phyloP scores from a whole-genome alignment of 23 tunicate genomes.

The Trididemnum miniatum region DNA sequence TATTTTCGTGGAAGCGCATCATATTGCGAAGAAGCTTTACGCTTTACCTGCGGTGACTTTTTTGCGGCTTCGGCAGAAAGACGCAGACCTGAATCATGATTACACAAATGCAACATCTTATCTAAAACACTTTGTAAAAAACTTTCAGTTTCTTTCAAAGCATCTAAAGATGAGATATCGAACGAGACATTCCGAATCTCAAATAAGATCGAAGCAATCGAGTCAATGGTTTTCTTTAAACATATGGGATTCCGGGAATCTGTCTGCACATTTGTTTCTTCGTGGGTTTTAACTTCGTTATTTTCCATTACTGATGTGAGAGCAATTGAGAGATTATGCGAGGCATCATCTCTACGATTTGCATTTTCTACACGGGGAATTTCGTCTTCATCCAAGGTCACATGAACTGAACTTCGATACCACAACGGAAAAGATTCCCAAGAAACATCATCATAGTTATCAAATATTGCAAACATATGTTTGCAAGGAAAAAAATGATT shows the following conservation, averaged over 20 bases:
- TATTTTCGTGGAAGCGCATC: not conserved
- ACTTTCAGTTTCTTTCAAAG: not conserved
- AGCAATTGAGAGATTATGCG: not conserved
- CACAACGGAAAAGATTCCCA: not conserved
- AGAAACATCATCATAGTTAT: too few species aligned
- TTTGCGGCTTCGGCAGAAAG: not conserved
- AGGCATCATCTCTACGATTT: not conserved
- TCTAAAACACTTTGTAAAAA: not conserved
- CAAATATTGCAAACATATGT: too few species aligned
- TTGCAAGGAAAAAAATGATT: too few species aligned
- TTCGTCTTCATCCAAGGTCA: not conserved
- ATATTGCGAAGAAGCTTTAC: not conserved
- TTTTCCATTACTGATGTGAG: too few species aligned
- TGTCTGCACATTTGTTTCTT: too few species aligned
- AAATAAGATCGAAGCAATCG: not conserved
- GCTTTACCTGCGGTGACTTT: too few species aligned
- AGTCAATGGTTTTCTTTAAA: not conserved
- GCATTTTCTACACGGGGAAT: not conserved
- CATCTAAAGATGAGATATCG: not conserved
- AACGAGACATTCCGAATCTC: not conserved
- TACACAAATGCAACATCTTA: not conserved
- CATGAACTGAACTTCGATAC: not conserved
- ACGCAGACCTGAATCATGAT: not conserved
- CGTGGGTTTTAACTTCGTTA: too few species aligned
- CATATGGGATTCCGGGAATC: too few species aligned